Evolutionary conservation across 1,140 invertebrate genomes (phyloP), one percentile per base, ranked within the genome.

Genomic region (Helicoverpa armigera): DNA sequence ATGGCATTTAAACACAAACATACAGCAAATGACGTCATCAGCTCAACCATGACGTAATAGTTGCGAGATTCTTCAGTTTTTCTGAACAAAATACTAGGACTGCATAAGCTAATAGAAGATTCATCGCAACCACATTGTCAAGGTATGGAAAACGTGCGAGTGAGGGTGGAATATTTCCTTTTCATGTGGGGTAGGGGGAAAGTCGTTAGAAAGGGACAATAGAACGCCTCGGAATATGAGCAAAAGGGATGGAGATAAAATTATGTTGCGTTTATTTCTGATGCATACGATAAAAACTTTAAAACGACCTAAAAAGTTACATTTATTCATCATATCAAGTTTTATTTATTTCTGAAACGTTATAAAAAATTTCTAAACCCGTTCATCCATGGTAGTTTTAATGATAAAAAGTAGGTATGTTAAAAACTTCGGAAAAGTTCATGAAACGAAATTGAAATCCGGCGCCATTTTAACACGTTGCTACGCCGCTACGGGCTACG

Each of bases 51-150:
- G 63, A 67, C 63, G 63, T 48, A 50, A 67, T 48, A 67, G 43
- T 50, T 50, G 63, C 35, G 16, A 43, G 16, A 67, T n/a, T 67
- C 12, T 67, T 67, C 63, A 50, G 31, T n/a, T 18, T 67, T 67
- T 12, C 16, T n/a, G 35, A 50, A 50, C 14, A 67, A 67, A 50
- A 10, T 67, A 67, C 35, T 50, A 67, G 43, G 63, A 48, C 2
- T 12, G n/a, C 63, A 67, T 48, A 67, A 50, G 48, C 2, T 3
- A 23, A 16, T 18, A 67, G 63, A 50, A 5, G 5, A 3, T 67
- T 10, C 63, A 67, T 35, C 35, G 35, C 35, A 16, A 50, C 12
- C 3, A 29, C 11, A 1, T 50, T 12, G 12, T 50, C 35, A 50
- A 48, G 31, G 63, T 35, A n/a, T 10, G 35, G 63, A 18, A 18